A percentile compares a stretch with the other conserved stretches of the same genome.
phyloP scores from a whole-genome alignment of 2,888 invertebrate genomes.

The Venusia cambrica region DNA sequence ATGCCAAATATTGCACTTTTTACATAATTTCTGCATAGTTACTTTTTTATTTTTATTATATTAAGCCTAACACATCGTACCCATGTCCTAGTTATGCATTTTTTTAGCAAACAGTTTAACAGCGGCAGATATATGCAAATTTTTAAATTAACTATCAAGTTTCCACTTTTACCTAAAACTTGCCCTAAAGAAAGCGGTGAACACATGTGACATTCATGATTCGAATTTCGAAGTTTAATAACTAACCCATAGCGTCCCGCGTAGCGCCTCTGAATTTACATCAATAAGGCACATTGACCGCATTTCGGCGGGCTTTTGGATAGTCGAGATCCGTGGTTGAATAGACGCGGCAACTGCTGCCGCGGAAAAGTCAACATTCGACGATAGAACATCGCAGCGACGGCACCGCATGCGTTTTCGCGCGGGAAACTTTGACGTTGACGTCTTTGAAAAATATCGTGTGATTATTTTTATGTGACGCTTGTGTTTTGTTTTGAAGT shows the following conservation, averaged over 20 bases:
- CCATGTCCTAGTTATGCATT: too few relatives aligned
- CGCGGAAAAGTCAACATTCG: constrained; percentile 26
- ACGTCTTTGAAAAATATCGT: constrained; percentile 21
- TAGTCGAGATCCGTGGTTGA: constrained; percentile 21
- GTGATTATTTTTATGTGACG: constrained; percentile 26
- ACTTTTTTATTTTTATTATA: too few relatives aligned
- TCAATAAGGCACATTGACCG: constrained; percentile 32
- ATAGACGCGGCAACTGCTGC: constrained; percentile 23
- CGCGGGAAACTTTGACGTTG: constrained; percentile 29
- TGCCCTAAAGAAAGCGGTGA: too few relatives aligned
- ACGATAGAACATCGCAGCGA: constrained; percentile 24
- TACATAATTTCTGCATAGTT: too few relatives aligned
- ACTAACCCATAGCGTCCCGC: constrained; percentile 17
- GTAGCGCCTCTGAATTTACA: constrained; percentile 25
- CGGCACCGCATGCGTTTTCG: constrained; percentile 24
- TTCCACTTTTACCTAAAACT: too few relatives aligned
- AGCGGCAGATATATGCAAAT: too few relatives aligned
- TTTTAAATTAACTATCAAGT: too few relatives aligned
- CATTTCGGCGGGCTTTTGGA: constrained; percentile 22
- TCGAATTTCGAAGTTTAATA: constrained; percentile 22
- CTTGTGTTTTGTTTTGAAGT: constrained; percentile 26
- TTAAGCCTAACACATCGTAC: too few relatives aligned
- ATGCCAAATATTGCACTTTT: too few relatives aligned
- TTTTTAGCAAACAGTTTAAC: too few relatives aligned
- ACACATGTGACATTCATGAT: too few relatives aligned